A percentile compares a stretch with the other conserved stretches of the same genome.
These are phyloP conservation scores for Ophion ellenae DNA, from an alignment of 2,888 invertebrate species.

Conservation along the genomic window DNA sequence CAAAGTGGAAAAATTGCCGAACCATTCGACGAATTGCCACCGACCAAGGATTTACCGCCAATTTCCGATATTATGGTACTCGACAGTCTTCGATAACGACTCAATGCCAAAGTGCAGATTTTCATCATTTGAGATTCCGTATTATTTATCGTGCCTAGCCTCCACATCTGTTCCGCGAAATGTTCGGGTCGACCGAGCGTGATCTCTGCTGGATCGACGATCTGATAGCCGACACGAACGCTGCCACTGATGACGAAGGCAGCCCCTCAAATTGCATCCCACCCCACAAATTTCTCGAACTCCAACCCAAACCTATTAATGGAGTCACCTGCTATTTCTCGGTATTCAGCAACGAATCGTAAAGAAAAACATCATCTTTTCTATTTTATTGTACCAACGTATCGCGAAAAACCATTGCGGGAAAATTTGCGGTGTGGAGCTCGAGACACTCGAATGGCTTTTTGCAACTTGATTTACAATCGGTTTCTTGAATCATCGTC, in stretches of 20 bases:
- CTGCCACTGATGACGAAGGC: slow-evolving; percentile 52
- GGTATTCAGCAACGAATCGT: slow-evolving; percentile 78
- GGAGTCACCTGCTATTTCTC: slow-evolving; percentile 81
- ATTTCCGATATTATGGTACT: slow-evolving; percentile 81
- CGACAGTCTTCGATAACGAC: not conserved
- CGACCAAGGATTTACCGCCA: slow-evolving; percentile 77
- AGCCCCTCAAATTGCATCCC: slow-evolving; percentile 55
- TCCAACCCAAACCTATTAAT: slow-evolving; percentile 77
- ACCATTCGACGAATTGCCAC: slow-evolving; percentile 81
- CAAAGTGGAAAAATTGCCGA: slow-evolving; percentile 82
- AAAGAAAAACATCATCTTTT: not conserved
- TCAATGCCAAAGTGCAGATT: not conserved
- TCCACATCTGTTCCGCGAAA: slow-evolving; percentile 79
- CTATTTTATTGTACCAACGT: too few species aligned
- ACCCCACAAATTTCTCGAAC: slow-evolving; percentile 75
- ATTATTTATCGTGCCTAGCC: slow-evolving; percentile 26
- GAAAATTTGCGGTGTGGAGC: too few species aligned
- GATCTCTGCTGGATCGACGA: slow-evolving; percentile 78
- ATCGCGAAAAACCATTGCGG: too few species aligned
- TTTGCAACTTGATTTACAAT: too few species aligned
- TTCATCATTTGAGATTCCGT: not conserved
- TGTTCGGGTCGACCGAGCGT: slow-evolving; percentile 77
- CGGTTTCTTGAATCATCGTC: too few species aligned
- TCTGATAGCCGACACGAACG: slow-evolving; percentile 57
- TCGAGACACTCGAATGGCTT: too few species aligned